Conservation (phyloP, 1,140 invertebrate genomes). For the Ectropis grisescens region DNA sequence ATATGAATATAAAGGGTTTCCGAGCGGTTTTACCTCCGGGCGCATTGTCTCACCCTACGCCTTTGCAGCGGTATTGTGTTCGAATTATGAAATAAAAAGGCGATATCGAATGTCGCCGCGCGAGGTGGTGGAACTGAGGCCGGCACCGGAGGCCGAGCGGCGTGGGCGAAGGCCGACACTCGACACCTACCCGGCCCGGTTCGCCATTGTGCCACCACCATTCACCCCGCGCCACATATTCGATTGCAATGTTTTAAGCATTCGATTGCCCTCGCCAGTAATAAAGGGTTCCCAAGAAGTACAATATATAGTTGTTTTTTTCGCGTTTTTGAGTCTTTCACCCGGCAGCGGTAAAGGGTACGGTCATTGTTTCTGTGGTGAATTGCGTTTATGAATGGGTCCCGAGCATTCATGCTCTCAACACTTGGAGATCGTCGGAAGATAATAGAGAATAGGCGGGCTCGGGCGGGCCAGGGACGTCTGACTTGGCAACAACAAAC, state of each 20-base stretch:
- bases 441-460: conserved; percentile 50
- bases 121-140: conserved; percentile 5
- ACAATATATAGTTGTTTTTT: conserved; percentile 38
- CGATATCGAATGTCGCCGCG: conserved; percentile 54
- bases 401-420: conserved; percentile 37
- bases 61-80: conserved; percentile 57
- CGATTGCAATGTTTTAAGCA: conserved; percentile 64
- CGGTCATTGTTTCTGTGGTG: conserved; percentile 58
- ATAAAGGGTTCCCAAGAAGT: conserved; percentile 67
- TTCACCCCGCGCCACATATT: conserved; percentile 46
- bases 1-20: conserved; percentile 63
- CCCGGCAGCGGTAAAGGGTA: conserved; percentile 45
- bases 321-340: conserved; percentile 57
- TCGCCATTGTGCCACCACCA: conserved; percentile 21
- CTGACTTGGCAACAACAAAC: conserved; percentile 49
- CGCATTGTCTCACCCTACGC: conserved; percentile 64
- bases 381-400: conserved; percentile 58
- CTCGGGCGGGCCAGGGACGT: conserved; percentile 39
- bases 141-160: conserved; percentile 16
- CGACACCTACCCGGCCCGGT: conserved; percentile 38
- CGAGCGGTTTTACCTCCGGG: conserved; percentile 62
- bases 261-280: conserved; percentile 60
- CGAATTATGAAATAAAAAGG: conserved; percentile 66
- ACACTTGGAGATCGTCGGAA: conserved; percentile 46
- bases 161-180: conserved; percentile 46